Conservation (phyloP, 2,888 invertebrate species). For the Oligia fasciuncula region DNA sequence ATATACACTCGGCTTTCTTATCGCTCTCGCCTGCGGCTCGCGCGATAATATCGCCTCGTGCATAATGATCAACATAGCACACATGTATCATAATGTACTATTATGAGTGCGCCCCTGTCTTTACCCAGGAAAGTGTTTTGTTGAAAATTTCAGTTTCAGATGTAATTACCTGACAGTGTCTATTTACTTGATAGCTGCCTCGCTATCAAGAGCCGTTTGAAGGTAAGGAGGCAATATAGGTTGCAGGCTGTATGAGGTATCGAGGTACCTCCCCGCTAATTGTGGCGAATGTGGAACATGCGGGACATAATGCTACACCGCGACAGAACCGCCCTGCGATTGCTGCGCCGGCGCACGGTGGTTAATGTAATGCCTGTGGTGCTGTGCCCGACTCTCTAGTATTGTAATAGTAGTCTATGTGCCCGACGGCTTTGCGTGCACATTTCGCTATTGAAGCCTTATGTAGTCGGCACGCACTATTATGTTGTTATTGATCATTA, state of each 20-base stretch:
- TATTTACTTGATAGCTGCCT: constrained; percentile 36
- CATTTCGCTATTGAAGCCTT: constrained; percentile 71
- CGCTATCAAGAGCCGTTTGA: constrained; percentile 48
- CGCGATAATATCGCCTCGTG: no score
- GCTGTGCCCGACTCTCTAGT: constrained; percentile 70
- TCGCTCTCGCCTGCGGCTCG: no score
- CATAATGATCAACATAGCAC: no score
- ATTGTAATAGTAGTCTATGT: no score
- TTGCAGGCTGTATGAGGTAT: constrained; percentile 57
- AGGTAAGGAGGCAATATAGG: constrained; percentile 48
- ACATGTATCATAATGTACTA: no score
- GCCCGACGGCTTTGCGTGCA: constrained; percentile 70
- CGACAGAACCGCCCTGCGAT: constrained; percentile 67
- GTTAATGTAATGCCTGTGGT: constrained; percentile 75
- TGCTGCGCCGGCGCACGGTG: constrained; percentile 64
- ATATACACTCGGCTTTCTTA: no score
- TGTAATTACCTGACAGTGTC: constrained; percentile 17
- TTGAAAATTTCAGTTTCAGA: constrained; percentile 29
- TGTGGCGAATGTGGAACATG: constrained; percentile 80
- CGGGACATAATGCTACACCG: constrained; percentile 82
- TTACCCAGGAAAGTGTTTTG: constrained; percentile 4
- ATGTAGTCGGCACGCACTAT: constrained; percentile 74
- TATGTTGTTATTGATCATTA: constrained; percentile 66
- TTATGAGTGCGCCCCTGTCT: background rate
- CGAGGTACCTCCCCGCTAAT: constrained; percentile 72